Conservation (phyloP, 2,797 vertebrate species). For the Micrastur ruficollis region DNA sequence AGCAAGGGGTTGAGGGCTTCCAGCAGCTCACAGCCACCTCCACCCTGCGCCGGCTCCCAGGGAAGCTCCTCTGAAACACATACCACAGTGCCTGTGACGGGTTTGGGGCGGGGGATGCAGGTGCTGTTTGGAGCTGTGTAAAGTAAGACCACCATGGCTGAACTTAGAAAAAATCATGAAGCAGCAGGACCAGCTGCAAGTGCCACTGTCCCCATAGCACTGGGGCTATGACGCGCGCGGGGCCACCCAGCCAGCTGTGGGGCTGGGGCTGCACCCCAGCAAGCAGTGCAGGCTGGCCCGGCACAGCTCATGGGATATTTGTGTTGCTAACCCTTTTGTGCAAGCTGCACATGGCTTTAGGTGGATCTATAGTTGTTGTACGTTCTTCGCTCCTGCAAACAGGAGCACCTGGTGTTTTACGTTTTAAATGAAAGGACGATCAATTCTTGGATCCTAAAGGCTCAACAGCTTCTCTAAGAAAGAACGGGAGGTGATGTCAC, state of each 20-base stretch:
- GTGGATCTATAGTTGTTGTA: background rate
- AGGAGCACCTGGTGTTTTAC: background rate
- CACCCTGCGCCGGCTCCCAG: background rate
- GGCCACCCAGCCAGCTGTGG: background rate
- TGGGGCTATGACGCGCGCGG: rapidly evolving
- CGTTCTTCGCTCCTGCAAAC: background rate
- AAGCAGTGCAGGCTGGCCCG: background rate
- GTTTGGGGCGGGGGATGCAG: too few species aligned
- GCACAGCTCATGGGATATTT: background rate
- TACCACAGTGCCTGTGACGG: background rate
- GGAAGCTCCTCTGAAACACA: background rate
- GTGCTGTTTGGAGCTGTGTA: background rate
- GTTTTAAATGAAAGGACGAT: background rate
- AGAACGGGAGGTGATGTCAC: background rate
- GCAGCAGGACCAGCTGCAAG: background rate
- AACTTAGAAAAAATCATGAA: background rate
- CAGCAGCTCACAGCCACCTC: background rate
- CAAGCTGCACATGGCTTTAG: background rate
- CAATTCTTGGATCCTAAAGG: background rate
- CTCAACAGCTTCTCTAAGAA: background rate
- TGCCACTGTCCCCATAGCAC: background rate
- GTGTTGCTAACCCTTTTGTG: background rate
- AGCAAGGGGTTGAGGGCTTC: background rate
- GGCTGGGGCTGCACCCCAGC: background rate
- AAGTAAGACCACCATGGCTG: background rate